Evolutionary conservation across 2,797 vertebrate species (phyloP), one percentile per base, ranked within the genome.

Genomic region (Epinephelus awoara): DNA sequence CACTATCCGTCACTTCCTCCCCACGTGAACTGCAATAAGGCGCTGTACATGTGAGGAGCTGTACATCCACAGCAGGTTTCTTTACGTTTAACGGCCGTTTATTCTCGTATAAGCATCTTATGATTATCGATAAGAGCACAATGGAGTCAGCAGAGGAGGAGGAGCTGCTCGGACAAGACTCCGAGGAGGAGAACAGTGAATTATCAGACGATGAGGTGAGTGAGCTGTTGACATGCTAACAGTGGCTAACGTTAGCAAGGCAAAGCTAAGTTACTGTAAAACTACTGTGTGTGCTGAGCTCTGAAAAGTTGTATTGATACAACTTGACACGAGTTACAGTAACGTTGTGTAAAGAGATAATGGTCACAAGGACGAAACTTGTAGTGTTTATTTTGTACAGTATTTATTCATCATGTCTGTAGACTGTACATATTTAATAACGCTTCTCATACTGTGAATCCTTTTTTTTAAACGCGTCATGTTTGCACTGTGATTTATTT

Each of bases 181-280:
- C 94, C 0, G 95, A 95, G 12, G 93, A 95, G 6, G 93, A 95
- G 5, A 58, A 84, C 23, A 75, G 77, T 1, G 94, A 94, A 18
- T 59, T 96, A 44, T 95, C 95, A 2, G 95, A 96, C 68, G 63
- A 65, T 50, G 93, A 90, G 90, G 95, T 96, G 44, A 88, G 89
- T 73, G 46, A 64, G 15, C 6, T 19, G 27, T 19, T 46, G 27
- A 6, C 18, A 66, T 66, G 78, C 18, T 85, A 80, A 64, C 79
- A 44, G 29, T 7, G 4, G 85, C 86, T 88, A 89, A 69, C 52
- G 19, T 34, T 59, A 64, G 75, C 73, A 2, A 72, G 6, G 0
- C 7, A 29, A 8, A 64, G 52, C 57, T 29, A 51, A 51, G 34
- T 9, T 13, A 14, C 44, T 8, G 14, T 19, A 13, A 19, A 27